Conservation (phyloP, 2,113 vertebrate species). For the Microcebus tavaratra region DNA sequence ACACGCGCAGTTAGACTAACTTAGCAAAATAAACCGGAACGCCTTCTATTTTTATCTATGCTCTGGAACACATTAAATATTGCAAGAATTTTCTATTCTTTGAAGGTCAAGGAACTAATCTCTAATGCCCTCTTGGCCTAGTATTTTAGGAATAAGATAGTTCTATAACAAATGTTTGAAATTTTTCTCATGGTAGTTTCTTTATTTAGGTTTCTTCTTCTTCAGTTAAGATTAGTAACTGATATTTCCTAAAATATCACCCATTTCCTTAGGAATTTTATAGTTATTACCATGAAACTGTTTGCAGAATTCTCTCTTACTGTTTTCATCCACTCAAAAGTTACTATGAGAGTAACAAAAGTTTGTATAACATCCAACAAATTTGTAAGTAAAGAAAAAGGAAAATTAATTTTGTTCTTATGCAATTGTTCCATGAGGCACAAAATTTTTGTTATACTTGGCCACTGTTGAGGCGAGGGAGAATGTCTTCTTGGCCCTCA, state of each 20-base stretch:
- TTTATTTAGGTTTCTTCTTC: conserved; percentile 23
- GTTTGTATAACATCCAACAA: neutral
- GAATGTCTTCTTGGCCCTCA: too few species aligned
- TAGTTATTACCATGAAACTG: neutral
- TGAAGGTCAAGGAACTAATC: conserved; percentile 50
- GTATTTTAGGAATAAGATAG: conserved; percentile 9
- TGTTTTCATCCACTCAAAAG: neutral
- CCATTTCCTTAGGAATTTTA: neutral
- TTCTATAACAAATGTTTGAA: conserved; percentile 38
- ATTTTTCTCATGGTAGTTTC: conserved; percentile 24
- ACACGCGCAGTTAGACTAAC: neutral
- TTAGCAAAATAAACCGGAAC: neutral
- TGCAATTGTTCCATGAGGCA: neutral
- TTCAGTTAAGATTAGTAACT: neutral
- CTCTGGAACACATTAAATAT: conserved; percentile 47
- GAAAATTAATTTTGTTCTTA: neutral
- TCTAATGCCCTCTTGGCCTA: conserved; percentile 20
- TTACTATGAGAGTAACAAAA: neutral
- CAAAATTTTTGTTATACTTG: neutral
- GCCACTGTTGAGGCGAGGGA: too few species aligned
- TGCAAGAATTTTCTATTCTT: conserved; percentile 47
- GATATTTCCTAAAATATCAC: neutral
- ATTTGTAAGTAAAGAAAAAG: neutral
- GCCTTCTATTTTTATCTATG: conserved; percentile 49
- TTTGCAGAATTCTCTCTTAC: neutral